A percentile compares a stretch with the other conserved stretches of the same genome.
Evolutionary conservation across 2,888 invertebrate species (phyloP).

Genomic region (Marronus borbonicus): DNA sequence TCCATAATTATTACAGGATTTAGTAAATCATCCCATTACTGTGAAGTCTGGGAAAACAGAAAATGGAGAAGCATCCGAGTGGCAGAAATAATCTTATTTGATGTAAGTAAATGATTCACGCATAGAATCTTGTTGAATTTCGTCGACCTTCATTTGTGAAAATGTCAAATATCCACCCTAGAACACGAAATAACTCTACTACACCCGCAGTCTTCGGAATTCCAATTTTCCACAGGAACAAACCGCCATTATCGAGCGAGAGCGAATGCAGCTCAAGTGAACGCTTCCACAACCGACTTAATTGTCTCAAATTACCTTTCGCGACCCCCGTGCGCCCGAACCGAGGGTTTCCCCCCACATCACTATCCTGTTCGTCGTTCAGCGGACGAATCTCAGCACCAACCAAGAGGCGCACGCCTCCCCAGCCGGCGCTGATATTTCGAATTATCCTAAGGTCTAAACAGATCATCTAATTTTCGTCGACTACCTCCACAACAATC

Average conservation of each 20-base stretch:
- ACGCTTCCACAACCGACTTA: slow-evolving; percentile 26
- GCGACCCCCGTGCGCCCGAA: neutral
- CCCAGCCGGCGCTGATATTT: slow-evolving; percentile 10
- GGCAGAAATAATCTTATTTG: no score
- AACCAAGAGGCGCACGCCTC: neutral
- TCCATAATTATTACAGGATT: no score
- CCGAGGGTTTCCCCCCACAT: neutral
- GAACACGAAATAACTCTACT: neutral
- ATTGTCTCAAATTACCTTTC: slow-evolving; percentile 36
- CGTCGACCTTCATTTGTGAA: no score
- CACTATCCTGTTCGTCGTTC: neutral
- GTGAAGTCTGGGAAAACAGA: no score
- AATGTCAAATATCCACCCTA: no score
- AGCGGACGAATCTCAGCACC: neutral
- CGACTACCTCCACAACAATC: slow-evolving; percentile 37
- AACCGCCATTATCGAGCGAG: slow-evolving; percentile 15
- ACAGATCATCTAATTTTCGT: slow-evolving; percentile 38
- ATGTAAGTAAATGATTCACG: no score
- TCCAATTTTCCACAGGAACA: slow-evolving; percentile 18
- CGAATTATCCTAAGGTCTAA: slow-evolving; percentile 43
- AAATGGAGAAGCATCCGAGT: no score
- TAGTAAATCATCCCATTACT: no score
- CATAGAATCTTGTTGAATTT: no score
- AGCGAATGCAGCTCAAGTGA: slow-evolving; percentile 20
- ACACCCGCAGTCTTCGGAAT: neutral